A percentile compares a stretch with the other conserved stretches of the same genome.
These are phyloP conservation scores for Cartodere bifasciata DNA, from an alignment of 2,888 invertebrate species.

Conservation along the genomic window DNA sequence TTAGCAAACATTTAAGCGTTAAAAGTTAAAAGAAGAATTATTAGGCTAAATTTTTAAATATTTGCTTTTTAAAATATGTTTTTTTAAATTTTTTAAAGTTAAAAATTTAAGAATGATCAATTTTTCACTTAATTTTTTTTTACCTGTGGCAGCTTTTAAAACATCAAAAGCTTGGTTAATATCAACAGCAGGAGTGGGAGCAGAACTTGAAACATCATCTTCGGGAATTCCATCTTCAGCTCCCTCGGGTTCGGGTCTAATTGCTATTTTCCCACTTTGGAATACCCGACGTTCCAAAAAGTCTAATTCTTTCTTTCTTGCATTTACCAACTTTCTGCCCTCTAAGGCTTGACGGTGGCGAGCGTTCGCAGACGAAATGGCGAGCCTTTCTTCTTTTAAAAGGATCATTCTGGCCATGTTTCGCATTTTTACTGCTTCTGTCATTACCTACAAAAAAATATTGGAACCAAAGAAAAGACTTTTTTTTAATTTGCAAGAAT, in stretches of 20 bases:
- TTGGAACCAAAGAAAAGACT: too few species aligned
- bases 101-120: too few species aligned
- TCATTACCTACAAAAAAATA: conserved; percentile 51
- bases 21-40: too few species aligned
- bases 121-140: too few species aligned
- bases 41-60: too few species aligned
- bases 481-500: too few species aligned
- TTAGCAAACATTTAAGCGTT: too few species aligned
- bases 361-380: conserved; percentile 51
- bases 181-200: conserved; percentile 30
- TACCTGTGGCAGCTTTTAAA: conserved; percentile 64
- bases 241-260: conserved; percentile 27
- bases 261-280: conserved; percentile 40
- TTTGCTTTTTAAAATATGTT: too few species aligned
- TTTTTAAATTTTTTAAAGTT: too few species aligned
- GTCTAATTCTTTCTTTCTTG: conserved; percentile 59
- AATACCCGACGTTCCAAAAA: conserved; percentile 66
- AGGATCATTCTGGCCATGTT: conserved; percentile 56
- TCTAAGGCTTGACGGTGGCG: conserved; percentile 50
- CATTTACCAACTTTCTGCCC: conserved; percentile 57
- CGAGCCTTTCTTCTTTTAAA: conserved; percentile 55
- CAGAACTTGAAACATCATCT: conserved; percentile 32
- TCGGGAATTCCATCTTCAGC: conserved; percentile 24
- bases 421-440: conserved; percentile 61
- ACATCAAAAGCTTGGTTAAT: conserved; percentile 58